Percentiles rank a stretch among this genome's conserved stretches.
phyloP scores from a whole-genome alignment of 30 jellyfish, hydroid and myxozoan genomes.

The Pelagia noctiluca region DNA sequence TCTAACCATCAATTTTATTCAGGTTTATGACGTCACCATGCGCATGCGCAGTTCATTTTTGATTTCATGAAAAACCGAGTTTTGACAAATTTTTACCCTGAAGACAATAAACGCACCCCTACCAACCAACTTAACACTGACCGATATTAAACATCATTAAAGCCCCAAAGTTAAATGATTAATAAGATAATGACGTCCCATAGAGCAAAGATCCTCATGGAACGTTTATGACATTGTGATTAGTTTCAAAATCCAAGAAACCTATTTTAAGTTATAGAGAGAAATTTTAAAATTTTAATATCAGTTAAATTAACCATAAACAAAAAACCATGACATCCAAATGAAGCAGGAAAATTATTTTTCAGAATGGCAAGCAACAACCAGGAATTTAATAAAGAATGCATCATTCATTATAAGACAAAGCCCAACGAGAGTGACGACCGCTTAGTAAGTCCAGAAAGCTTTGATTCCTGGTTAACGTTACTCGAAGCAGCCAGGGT shows the following conservation, averaged over 20 bases:
- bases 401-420: constrained; percentile 20
- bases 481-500: constrained; percentile 17
- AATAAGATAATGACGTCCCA: constrained; percentile 22
- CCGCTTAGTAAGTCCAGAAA: not conserved
- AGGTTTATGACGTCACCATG: constrained; percentile 20
- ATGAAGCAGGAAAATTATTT: constrained; percentile 21
- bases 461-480: constrained; percentile 23
- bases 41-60: constrained; percentile 17
- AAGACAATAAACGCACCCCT: constrained; percentile 20
- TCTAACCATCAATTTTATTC: not conserved
- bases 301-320: constrained; percentile 19
- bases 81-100: constrained; percentile 10
- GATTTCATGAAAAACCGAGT: constrained; percentile 18
- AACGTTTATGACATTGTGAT: not conserved
- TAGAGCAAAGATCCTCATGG: constrained; percentile 11
- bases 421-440: constrained; percentile 23
- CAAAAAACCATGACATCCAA: constrained; percentile 13
- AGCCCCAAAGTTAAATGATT: constrained; percentile 3
- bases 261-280: not conserved
- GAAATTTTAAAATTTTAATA: constrained; percentile 8
- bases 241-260: constrained; percentile 19
- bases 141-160: constrained; percentile 12
- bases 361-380: constrained; percentile 26
- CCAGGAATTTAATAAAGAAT: constrained; percentile 8
- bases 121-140: constrained; percentile 19